Conservation (phyloP, 2,797 vertebrate species). For the Brachyrhaphis roseni region DNA sequence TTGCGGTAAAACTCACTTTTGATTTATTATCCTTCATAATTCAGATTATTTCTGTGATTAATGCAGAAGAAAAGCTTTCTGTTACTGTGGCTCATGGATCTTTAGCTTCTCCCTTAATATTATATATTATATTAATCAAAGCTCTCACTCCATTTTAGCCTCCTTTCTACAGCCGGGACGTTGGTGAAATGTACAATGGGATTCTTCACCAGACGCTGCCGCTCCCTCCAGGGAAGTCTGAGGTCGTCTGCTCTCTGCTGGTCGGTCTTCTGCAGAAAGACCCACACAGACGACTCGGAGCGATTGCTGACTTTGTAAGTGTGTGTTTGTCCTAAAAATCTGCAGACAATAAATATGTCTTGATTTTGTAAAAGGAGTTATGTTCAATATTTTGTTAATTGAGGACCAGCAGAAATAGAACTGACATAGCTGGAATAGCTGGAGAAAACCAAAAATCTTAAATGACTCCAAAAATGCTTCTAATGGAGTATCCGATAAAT, state of each 20-base stretch:
- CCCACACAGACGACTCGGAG: conserved; percentile 89
- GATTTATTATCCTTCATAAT: background rate
- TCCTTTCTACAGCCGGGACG: conserved; percentile 93
- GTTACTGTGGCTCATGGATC: background rate
- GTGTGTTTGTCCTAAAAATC: background rate
- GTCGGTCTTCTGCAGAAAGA: conserved; percentile 95
- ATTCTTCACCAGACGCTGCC: conserved; percentile 91
- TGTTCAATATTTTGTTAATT: background rate
- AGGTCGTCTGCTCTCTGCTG: conserved; percentile 88
- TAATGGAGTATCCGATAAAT: background rate
- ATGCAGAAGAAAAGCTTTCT: background rate
- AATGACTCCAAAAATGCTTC: background rate
- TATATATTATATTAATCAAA: background rate
- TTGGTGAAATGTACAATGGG: conserved; percentile 96
- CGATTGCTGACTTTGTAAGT: conserved; percentile 94
- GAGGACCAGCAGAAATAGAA: background rate
- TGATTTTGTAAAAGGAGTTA: background rate
- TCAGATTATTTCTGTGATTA: background rate
- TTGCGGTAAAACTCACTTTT: background rate
- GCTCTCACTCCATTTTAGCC: conserved; percentile 77
- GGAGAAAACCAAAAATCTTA: background rate
- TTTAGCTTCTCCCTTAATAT: background rate
- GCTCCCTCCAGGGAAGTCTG: conserved; percentile 89
- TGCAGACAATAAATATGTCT: conserved; percentile 10
- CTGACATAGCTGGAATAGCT: background rate